phyloP scores from a whole-genome alignment of 2,113 vertebrate genomes.

The Nesoenas mayeri region DNA sequence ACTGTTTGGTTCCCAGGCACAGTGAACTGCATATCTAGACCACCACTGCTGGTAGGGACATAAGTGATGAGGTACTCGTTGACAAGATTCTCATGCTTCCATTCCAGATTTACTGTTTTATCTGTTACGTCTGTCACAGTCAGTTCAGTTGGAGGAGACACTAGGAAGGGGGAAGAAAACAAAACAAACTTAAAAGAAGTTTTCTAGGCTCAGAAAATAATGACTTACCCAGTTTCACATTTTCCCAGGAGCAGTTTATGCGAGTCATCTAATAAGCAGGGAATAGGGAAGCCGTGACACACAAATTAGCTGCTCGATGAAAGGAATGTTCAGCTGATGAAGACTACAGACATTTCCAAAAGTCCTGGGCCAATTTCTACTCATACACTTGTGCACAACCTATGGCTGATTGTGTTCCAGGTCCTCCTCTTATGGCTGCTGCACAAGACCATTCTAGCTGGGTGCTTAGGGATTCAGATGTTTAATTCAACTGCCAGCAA shows the following conservation, averaged over 20 bases:
- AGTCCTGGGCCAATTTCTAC: background rate
- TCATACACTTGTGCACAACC: background rate
- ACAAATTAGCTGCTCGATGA: background rate
- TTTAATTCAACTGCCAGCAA: background rate
- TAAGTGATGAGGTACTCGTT: constrained; percentile 90
- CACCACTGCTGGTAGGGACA: constrained; percentile 84
- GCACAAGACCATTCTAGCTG: background rate
- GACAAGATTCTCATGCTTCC: constrained; percentile 92
- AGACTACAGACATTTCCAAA: constrained; percentile 36
- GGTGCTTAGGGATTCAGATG: background rate
- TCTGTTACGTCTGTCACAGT: constrained; percentile 86
- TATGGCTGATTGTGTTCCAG: background rate
- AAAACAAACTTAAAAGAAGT: background rate
- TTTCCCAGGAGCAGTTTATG: background rate
- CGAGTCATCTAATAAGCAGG: background rate
- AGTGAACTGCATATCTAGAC: constrained; percentile 88
- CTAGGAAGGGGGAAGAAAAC: constrained; percentile 59
- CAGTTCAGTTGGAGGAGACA: constrained; percentile 91
- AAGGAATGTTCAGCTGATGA: constrained; percentile 30
- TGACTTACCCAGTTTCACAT: background rate
- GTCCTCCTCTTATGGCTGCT: background rate
- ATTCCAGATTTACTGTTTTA: constrained; percentile 90
- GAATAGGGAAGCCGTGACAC: background rate
- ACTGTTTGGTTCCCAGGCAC: constrained; percentile 89
- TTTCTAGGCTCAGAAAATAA: background rate